phyloP scores from a whole-genome alignment of 2,888 invertebrate genomes.

The Tetragnatha montana region DNA sequence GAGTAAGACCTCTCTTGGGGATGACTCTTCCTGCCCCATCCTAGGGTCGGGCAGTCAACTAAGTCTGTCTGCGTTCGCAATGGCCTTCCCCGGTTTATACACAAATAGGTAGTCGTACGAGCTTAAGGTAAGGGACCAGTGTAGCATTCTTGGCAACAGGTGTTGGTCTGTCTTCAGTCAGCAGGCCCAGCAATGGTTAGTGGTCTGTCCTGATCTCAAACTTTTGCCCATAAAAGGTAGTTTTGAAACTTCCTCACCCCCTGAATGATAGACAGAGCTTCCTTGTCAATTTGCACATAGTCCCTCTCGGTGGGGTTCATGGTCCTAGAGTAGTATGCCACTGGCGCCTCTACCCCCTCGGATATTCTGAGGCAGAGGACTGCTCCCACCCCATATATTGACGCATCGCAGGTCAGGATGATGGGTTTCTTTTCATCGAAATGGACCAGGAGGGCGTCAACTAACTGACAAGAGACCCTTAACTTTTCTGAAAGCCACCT shows the following conservation, averaged over 20 bases:
- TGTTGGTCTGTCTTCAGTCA: constrained; percentile 1
- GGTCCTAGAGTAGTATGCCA: constrained; percentile 72
- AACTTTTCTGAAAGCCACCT: no score
- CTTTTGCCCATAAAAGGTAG: constrained; percentile 53
- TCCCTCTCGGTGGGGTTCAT: constrained; percentile 70
- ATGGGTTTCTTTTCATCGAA: no score
- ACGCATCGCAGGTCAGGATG: constrained; percentile 67
- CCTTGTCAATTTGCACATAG: constrained; percentile 72
- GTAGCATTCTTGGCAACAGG: constrained; percentile 26
- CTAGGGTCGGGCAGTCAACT: neutral
- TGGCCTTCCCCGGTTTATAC: neutral
- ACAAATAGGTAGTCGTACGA: neutral
- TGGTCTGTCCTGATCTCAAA: neutral
- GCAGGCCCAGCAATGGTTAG: constrained; percentile 4
- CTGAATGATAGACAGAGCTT: constrained; percentile 68
- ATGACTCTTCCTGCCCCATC: no score
- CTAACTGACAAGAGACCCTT: no score
- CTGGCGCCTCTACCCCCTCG: constrained; percentile 71
- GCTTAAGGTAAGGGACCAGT: constrained; percentile 8
- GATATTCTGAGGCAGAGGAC: no score
- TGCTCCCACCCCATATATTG: constrained; percentile 72
- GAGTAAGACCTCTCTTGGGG: neutral
- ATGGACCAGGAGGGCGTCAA: no score
- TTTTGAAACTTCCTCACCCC: constrained; percentile 72
- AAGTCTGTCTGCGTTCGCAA: neutral